Base-by-base conservation (phyloP, 2,797 vertebrate genomes). In the Enteromius treurensis region DNA sequence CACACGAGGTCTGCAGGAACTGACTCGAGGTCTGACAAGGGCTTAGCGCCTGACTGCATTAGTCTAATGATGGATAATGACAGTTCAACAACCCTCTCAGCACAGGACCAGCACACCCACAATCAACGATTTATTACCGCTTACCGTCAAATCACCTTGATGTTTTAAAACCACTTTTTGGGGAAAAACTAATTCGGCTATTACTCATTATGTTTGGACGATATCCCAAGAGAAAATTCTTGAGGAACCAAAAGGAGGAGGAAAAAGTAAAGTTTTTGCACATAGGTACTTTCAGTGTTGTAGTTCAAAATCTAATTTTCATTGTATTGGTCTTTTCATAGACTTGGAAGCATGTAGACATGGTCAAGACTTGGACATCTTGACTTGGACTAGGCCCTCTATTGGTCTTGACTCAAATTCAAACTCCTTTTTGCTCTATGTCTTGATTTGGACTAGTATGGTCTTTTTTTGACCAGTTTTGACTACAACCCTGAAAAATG, bases 1-100 rank as follows among this genome's bases (percentile, higher is more conserved):
- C 86, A 87, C 84, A 81, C 14, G 23, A 67, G 69, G 76, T 49
- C 53, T 47, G 60, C 71, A 87, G 77, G 62, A 85, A 82, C 80
- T 32, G 86, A 89, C 81, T 88, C 82, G n/a, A 90, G 86, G 78
- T 73, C 58, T 67, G 23, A 80, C 37, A 71, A 88, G 53, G 53
- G 83, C 19, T 88, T 88, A 85, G 76, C 82, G 87, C 87, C 70
- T 84, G 67, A 70, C 49, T 77, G 40, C 70, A 53, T 75, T 88
- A 86, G 88, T 42, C 58, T 93, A 92, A 93, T 92, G 87, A 86
- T 89, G 82, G 90, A 93, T 91, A 93, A 94, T 92, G 89, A 79
- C 7, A 78, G 85, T 64, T 84, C 81, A 88, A 88, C 88, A 80
- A 88, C 84, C 85, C 86, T 90, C 89, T 92, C 84, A 87, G 88